phyloP scores from a whole-genome alignment of 2,888 invertebrate genomes.

The Lasiommata megera region DNA sequence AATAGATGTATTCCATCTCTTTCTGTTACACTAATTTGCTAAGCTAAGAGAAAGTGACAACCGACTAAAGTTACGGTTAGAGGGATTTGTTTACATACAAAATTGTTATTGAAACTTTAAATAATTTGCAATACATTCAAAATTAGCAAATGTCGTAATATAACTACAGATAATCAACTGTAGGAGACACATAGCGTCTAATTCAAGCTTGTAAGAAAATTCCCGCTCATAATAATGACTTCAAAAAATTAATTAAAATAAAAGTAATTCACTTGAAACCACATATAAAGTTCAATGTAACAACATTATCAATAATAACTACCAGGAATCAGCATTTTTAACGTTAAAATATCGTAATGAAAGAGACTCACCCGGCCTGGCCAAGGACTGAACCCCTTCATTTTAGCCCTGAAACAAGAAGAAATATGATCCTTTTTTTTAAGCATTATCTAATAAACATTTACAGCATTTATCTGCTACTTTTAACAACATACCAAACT shows the following conservation, averaged over 20 bases:
- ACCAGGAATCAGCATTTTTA: conserved; percentile 19
- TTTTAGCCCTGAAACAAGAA: conserved; percentile 93
- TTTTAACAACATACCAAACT: conserved; percentile 71
- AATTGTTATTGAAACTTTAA: neutral
- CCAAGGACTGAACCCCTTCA: conserved; percentile 98
- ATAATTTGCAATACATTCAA: neutral
- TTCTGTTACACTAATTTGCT: conserved; percentile 10
- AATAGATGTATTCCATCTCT: conserved; percentile 22
- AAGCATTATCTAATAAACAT: conserved; percentile 28
- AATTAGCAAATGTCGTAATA: conserved; percentile 17
- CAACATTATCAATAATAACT: neutral
- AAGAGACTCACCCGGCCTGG: conserved; percentile 94
- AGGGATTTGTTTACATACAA: conserved; percentile 8
- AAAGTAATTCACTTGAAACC: neutral
- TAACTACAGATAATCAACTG: neutral
- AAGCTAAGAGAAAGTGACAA: conserved; percentile 7
- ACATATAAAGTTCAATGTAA: neutral
- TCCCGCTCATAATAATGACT: conserved; percentile 28
- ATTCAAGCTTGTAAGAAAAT: conserved; percentile 15
- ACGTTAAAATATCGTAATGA: conserved; percentile 42
- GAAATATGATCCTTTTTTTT: conserved; percentile 13
- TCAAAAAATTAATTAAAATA: conserved; percentile 3
- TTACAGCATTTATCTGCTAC: conserved; percentile 33
- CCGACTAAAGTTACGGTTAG: neutral
- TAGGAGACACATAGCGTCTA: conserved; percentile 6